Conservation (phyloP, 1,140 invertebrate species). For the Ladona fulva region DNA sequence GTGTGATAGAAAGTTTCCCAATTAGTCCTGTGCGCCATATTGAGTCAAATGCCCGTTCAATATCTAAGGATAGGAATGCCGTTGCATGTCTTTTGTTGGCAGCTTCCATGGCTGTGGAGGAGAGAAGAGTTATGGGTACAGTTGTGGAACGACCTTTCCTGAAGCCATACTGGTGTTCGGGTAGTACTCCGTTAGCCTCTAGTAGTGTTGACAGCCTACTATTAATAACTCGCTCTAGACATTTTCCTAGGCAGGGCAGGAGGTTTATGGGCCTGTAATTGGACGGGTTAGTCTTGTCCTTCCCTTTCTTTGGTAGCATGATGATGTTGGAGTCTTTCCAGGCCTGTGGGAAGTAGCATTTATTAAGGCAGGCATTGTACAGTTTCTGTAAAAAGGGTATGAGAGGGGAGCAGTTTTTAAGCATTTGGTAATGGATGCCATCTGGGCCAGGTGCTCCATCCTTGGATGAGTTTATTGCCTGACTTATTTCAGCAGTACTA, state of each 20-base stretch:
- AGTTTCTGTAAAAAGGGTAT: neutral
- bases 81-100: neutral
- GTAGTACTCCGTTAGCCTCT: neutral
- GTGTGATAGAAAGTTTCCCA: too few species aligned
- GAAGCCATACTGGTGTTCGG: neutral
- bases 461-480: too few species aligned
- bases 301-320: neutral
- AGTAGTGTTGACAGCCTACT: neutral
- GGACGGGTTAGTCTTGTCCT: neutral
- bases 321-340: neutral
- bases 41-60: neutral
- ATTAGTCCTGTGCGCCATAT: neutral
- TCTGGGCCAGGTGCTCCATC: neutral
- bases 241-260: neutral
- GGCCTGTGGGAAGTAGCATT: neutral
- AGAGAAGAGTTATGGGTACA: neutral
- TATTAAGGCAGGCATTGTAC: neutral
- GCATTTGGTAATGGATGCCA: neutral
- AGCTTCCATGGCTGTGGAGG: neutral
- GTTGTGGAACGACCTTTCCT: neutral
- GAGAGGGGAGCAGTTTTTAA: neutral
- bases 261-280: neutral
- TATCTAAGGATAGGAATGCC: neutral
- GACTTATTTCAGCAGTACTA: too few species aligned
- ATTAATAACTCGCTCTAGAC: neutral